Evolutionary conservation across 2,888 invertebrate genomes (phyloP).

Genomic region (Luffia ferchaultella): DNA sequence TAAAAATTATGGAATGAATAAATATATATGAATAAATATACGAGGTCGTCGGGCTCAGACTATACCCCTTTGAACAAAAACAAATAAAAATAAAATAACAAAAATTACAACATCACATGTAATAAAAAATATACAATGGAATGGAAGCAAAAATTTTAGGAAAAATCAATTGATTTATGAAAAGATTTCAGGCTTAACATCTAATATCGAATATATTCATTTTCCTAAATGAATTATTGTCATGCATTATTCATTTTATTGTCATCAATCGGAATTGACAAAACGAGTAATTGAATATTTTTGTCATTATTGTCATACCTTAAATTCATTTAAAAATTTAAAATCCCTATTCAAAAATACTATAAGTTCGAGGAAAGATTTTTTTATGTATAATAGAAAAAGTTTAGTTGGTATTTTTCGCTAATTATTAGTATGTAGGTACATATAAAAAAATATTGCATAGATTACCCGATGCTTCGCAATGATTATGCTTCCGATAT

Average conservation of each 20-base stretch:
- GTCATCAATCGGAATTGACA: constrained; percentile 20
- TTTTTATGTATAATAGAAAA: not conserved
- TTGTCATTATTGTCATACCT: constrained; percentile 23
- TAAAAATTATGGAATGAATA: no score
- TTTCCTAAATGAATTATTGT: constrained; percentile 10
- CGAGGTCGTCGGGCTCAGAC: constrained; percentile 36
- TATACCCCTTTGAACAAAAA: constrained; percentile 21
- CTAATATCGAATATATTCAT: constrained; percentile 42
- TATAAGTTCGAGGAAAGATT: constrained; percentile 12
- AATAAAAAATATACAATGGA: no score
- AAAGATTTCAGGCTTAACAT: constrained; percentile 22
- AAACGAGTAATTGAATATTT: constrained; percentile 12
- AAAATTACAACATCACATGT: constrained; percentile 16
- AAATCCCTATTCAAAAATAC: constrained; percentile 39
- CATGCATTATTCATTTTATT: constrained; percentile 31
- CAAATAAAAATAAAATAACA: no score
- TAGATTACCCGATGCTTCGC: not conserved
- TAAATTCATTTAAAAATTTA: constrained; percentile 55
- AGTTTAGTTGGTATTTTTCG: not conserved
- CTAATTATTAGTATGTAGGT: no score
- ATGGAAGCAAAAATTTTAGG: not conserved
- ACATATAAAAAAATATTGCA: not conserved
- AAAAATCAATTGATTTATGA: not conserved
- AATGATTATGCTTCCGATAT: not conserved
- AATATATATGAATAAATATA: not conserved